Evolutionary conservation across 2,113 vertebrate species (phyloP), one percentile per base, ranked within the genome.

Genomic region (Camelus bactrianus): DNA sequence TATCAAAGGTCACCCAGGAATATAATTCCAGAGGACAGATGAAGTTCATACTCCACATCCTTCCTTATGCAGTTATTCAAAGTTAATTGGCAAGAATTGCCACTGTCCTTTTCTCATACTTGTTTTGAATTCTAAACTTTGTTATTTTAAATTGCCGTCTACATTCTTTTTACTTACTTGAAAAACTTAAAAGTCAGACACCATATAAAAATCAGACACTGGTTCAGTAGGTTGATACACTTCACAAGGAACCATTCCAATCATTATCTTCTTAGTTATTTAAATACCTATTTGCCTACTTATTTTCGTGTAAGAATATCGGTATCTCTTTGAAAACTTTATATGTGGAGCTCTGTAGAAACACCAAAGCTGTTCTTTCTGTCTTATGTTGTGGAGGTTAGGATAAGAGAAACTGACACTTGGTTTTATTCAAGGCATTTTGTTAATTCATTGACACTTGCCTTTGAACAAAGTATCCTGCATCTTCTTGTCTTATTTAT

Each of bases 231-330:
- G 3, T 72, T 72, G 69, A 58, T 93, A 48, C 46, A 77, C 69
- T 80, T 93, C 46, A 65, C 65, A 92, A 20, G 46, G 30, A 52
- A 85, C 6, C 15, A 56, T 91, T 42, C 9, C 30, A 90, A 19
- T 83, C 17, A 2, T 64, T 85, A 14, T 69, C 9, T 80, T 70
- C 79, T 72, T 89, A n/a, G 12, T 54, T 30, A 69, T 38, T 64
- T 92, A 81, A 91, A 81, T 82, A 58, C 11, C 8, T 73, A 70
- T 72, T 32, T 89, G 11, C 70, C 17, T 75, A 26, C 20, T 75
- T 81, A 60, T 46, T 94, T 95, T 46, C 70, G 46, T 56, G 15
- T 83, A 85, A 81, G 4, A 85, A 58, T 91, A 93, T 62, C 72
- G 19, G 24, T 75, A 58, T 72, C 15, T 54, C 35, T 79, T 65